Percentiles rank a stretch among this genome's conserved stretches.
phyloP scores from a whole-genome alignment of 2,888 invertebrate genomes.

The Hypena proboscidalis region DNA sequence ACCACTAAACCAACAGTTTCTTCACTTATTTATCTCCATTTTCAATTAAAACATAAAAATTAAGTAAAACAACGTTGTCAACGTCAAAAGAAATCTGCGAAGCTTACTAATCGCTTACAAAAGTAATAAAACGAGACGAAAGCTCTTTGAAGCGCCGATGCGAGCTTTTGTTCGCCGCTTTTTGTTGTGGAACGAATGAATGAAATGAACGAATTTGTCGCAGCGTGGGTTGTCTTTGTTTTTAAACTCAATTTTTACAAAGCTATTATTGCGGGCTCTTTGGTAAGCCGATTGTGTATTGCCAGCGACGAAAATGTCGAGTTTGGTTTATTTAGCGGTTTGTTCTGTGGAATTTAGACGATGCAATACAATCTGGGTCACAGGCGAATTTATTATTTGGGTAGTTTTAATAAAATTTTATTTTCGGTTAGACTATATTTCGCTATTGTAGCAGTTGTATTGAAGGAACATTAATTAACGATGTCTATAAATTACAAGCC shows the following conservation, averaged over 20 bases:
- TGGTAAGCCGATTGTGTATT: not conserved
- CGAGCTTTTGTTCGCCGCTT: constrained; percentile 6
- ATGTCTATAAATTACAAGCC: too few species aligned
- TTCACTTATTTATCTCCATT: too few species aligned
- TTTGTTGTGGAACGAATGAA: constrained; percentile 12
- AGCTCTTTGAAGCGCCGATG: constrained; percentile 5
- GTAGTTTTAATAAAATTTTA: too few species aligned
- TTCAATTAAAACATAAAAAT: too few species aligned
- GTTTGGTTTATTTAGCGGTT: not conserved
- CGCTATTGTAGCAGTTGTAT: too few species aligned
- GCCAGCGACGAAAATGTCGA: not conserved
- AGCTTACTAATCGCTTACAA: constrained; percentile 9
- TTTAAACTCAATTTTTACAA: not conserved
- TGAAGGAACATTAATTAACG: too few species aligned
- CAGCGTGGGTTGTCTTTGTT: not conserved
- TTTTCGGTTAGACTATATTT: too few species aligned
- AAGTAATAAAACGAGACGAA: constrained; percentile 5
- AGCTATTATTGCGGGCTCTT: not conserved
- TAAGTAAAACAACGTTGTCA: too few species aligned
- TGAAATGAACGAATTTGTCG: constrained; percentile 11
- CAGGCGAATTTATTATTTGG: too few species aligned
- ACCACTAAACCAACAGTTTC: too few species aligned
- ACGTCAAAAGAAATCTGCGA: not conserved
- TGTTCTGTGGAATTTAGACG: too few species aligned
- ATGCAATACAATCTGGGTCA: too few species aligned